Base-by-base conservation (phyloP, 1,140 invertebrate genomes). In the Parasteatoda tepidariorum region DNA sequence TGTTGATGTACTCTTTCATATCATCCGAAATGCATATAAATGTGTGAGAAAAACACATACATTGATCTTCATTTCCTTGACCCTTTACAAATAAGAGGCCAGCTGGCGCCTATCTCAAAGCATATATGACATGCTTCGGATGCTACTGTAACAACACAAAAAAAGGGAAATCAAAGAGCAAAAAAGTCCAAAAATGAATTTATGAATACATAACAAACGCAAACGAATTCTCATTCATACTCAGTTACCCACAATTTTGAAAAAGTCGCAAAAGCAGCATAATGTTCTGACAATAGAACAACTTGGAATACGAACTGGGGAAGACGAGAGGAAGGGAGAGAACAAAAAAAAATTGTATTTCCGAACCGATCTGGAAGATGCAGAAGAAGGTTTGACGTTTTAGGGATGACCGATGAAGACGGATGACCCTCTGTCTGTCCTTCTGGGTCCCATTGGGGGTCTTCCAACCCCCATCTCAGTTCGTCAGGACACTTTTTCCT, bases 381-480 rank as follows among this genome's bases (percentile, higher is more conserved):
- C 78, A 59, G 76, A 82, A 24, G 78, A 70, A 70, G 78, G 33
- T 62, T 82, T 82, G 78, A 82, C 78, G 33, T 82, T 82, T 82
- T 82, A 70, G 78, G 78, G 57, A 82, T 82, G 78, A 82, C 78
- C 78, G 78, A 82, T 82, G 78, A 82, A 70, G 78, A 82, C 78
- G 67, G 78, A 82, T 82, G 78, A 82, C 67, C 78, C 67, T 33
- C 15, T 28, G 30, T 33, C 33, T 61, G 33, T 41, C 73, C 57
- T 62, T 75, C 57, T 62, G 74, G 62, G 62, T 78, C 61, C 76
- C 31, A n/a, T 57, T 34, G 64, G 76, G 62, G 66, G 66, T 48
- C 31, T 57, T 33, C 73, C 57, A 59, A 24, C 38, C 38, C 26
- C 68, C 38, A 41, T 68, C 33, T 15, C 66, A 33, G 33, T 34